Evolutionary conservation across 2,113 vertebrate species (phyloP).

Genomic region (Notarius lentiginosus): DNA sequence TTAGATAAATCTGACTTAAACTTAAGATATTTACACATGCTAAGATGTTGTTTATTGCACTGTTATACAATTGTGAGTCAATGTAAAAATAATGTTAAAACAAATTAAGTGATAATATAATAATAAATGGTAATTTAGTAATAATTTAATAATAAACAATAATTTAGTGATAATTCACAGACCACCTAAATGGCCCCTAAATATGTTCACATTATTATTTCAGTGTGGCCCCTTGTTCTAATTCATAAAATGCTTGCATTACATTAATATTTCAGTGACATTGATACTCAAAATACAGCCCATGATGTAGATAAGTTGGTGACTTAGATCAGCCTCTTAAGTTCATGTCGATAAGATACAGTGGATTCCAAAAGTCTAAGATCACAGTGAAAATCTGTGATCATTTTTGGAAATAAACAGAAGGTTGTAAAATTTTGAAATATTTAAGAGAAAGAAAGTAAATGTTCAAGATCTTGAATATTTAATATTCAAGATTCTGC

Average conservation of each 20-base stretch:
- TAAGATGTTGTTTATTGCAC: not conserved
- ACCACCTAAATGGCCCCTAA: not conserved
- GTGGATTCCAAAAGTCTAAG: not conserved
- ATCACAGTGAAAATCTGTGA: not conserved
- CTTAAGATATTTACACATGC: not conserved
- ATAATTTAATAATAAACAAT: too few relatives aligned
- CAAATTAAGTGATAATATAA: not conserved
- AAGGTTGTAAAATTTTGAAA: too few relatives aligned
- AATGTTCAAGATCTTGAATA: too few relatives aligned
- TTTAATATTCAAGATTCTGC: too few relatives aligned
- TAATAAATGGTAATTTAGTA: too few relatives aligned
- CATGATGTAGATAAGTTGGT: not conserved
- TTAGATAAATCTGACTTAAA: not conserved
- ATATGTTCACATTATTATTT: not conserved
- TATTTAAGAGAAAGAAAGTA: too few relatives aligned
- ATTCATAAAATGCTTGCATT: conserved; percentile 17
- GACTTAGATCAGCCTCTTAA: not conserved
- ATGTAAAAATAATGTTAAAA: not conserved
- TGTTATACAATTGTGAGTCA: not conserved
- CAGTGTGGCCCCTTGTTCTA: not conserved
- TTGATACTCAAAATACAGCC: not conserved
- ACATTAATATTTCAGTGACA: conserved; percentile 14
- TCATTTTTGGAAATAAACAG: not conserved
- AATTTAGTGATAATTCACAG: not conserved
- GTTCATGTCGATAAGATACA: not conserved